Evolutionary conservation across 30 jellyfish, hydroid and myxozoan genomes (phyloP).

Genomic region (Aurelia aurita): DNA sequence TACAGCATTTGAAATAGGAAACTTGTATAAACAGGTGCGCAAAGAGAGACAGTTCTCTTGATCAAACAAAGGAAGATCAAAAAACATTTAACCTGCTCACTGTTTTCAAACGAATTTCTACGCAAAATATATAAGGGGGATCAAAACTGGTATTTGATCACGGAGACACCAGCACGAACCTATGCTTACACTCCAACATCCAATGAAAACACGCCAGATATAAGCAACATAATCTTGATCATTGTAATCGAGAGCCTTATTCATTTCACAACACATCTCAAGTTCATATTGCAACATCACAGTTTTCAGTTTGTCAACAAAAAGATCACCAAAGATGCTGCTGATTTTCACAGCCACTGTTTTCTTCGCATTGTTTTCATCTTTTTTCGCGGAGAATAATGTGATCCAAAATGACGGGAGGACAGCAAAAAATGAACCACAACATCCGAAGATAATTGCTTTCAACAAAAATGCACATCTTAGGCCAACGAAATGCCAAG

Average conservation of each 20-base stretch:
- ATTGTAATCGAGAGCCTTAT: too few species aligned
- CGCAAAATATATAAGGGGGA: background rate
- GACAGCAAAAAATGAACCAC: slow-evolving; percentile 14
- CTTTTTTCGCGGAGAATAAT: too few species aligned
- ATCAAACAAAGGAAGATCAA: slow-evolving; percentile 2
- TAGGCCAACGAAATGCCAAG: slow-evolving; percentile 94
- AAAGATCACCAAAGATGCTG: too few species aligned
- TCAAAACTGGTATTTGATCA: slow-evolving; percentile 18
- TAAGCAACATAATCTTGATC: too few species aligned
- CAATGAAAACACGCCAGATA: slow-evolving; percentile 42
- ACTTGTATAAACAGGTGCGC: slow-evolving; percentile 13
- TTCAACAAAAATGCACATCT: slow-evolving; percentile 75
- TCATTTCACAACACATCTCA: too few species aligned
- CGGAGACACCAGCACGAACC: background rate
- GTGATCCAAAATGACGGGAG: too few species aligned
- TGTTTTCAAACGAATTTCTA: background rate
- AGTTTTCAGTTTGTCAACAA: too few species aligned
- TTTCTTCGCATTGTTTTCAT: too few species aligned
- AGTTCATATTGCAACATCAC: too few species aligned
- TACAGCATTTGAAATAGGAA: too few species aligned
- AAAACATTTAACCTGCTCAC: background rate
- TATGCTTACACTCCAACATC: background rate
- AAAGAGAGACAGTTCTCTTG: slow-evolving; percentile 3
- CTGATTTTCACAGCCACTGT: too few species aligned
- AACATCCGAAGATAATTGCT: slow-evolving; percentile 74